Conservation (phyloP, 2,888 invertebrate species). For the Cheilosia vernalis region DNA sequence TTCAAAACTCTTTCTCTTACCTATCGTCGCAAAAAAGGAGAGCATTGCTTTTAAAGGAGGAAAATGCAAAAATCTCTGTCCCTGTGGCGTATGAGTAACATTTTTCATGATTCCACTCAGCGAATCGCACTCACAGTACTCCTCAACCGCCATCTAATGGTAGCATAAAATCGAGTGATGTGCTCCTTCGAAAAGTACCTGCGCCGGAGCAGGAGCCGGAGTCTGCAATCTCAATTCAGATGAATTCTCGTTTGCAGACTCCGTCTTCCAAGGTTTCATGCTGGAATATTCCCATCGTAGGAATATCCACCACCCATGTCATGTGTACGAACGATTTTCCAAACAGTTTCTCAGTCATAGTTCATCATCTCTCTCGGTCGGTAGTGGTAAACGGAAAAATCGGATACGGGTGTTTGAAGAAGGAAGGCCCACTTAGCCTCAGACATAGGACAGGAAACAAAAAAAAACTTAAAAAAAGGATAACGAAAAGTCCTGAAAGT, state of each 20-base stretch:
- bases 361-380: slow-evolving; percentile 74
- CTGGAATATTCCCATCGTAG: slow-evolving; percentile 56
- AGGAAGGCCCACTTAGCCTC: slow-evolving; percentile 35
- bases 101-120: slow-evolving; percentile 24
- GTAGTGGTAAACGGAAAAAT: slow-evolving; percentile 64
- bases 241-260: slow-evolving; percentile 65
- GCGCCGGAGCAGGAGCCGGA: slow-evolving; percentile 62
- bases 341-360: slow-evolving; percentile 67
- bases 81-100: slow-evolving; percentile 34
- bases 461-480: slow-evolving; percentile 29
- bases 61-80: neutral
- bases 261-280: slow-evolving; percentile 46
- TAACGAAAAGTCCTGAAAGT: slow-evolving; percentile 27
- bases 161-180: slow-evolving; percentile 46
- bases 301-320: slow-evolving; percentile 27
- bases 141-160: slow-evolving; percentile 43
- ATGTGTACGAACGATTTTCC: slow-evolving; percentile 56
- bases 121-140: slow-evolving; percentile 10
- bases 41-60: neutral
- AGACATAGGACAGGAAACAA: slow-evolving; percentile 47
- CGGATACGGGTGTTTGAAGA: slow-evolving; percentile 57
- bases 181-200: slow-evolving; percentile 44
- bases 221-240: slow-evolving; percentile 64
- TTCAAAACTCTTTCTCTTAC: no score
- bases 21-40: neutral